Evolutionary conservation across 1,140 invertebrate species (phyloP).

Genomic region (Linepithema humile): DNA sequence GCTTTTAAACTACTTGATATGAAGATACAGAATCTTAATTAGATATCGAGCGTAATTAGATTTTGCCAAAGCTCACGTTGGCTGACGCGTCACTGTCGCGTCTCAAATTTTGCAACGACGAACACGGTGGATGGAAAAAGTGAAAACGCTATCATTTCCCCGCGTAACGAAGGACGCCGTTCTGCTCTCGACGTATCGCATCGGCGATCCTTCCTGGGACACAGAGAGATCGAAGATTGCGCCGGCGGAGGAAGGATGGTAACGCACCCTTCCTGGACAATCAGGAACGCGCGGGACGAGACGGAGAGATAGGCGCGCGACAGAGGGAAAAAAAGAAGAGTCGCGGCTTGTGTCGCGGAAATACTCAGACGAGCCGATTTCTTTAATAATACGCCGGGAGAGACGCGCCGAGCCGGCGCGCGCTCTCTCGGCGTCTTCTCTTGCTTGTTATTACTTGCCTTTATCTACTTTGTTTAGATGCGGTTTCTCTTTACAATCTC

Average conservation of each 20-base stretch:
- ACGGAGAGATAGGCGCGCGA: constrained; percentile 10
- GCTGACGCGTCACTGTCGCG: too few relatives aligned
- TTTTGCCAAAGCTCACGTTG: too few relatives aligned
- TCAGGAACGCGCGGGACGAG: constrained; percentile 7
- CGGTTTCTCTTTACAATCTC: constrained; percentile 13
- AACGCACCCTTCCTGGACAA: constrained; percentile 36
- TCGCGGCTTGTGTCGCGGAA: constrained; percentile 25
- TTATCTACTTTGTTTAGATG: constrained; percentile 23
- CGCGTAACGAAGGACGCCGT: not conserved
- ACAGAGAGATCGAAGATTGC: constrained; percentile 42
- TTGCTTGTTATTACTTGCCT: constrained; percentile 19
- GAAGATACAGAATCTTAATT: not conserved
- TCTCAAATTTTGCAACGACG: not conserved
- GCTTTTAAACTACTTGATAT: not conserved
- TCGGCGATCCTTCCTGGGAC: constrained; percentile 17
- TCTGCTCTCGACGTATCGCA: not conserved
- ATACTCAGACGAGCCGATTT: constrained; percentile 39
- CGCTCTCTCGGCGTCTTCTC: not conserved
- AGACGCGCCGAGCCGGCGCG: not conserved
- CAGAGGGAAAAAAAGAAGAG: not conserved
- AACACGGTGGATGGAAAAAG: not conserved
- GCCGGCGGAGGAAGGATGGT: not conserved
- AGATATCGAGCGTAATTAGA: not conserved
- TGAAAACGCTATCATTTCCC: not conserved
- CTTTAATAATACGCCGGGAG: constrained; percentile 36